These are phyloP conservation scores for Homarus americanus DNA, from an alignment of 1,140 invertebrate species.

Conservation along the genomic window DNA sequence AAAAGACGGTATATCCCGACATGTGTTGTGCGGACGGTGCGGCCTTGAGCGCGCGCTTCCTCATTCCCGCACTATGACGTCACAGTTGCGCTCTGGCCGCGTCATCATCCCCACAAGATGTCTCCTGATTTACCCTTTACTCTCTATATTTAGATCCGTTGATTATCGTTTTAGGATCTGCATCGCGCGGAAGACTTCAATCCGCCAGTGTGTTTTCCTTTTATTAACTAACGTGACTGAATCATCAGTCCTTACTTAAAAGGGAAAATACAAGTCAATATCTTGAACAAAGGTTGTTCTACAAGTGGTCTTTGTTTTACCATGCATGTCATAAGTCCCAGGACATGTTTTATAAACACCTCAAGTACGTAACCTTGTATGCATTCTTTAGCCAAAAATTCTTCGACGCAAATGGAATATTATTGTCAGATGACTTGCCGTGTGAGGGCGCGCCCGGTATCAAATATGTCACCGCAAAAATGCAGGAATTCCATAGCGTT, in stretches of 20 bases:
- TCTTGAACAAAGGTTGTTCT: not conserved
- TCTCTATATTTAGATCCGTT: not conserved
- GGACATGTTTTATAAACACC: no score
- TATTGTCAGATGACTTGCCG: not conserved
- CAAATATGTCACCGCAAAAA: not conserved
- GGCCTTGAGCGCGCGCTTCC: constrained; percentile 6
- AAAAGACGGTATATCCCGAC: constrained; percentile 7
- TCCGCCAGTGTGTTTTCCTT: not conserved
- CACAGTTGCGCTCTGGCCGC: not conserved
- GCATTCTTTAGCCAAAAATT: not conserved
- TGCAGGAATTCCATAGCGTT: not conserved
- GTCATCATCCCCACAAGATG: not conserved
- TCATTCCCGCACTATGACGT: constrained; percentile 8
- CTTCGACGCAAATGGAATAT: not conserved
- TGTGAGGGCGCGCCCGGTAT: not conserved
- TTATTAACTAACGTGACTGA: not conserved
- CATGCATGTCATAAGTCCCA: no score
- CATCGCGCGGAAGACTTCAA: not conserved
- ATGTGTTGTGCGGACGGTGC: not conserved
- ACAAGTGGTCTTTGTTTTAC: not conserved
- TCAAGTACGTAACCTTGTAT: not conserved
- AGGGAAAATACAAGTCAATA: not conserved
- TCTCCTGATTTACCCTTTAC: not conserved
- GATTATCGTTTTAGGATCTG: not conserved
- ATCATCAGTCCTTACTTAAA: no score